phyloP scores from a whole-genome alignment of 2,797 vertebrate species.

The Ibycter americanus region DNA sequence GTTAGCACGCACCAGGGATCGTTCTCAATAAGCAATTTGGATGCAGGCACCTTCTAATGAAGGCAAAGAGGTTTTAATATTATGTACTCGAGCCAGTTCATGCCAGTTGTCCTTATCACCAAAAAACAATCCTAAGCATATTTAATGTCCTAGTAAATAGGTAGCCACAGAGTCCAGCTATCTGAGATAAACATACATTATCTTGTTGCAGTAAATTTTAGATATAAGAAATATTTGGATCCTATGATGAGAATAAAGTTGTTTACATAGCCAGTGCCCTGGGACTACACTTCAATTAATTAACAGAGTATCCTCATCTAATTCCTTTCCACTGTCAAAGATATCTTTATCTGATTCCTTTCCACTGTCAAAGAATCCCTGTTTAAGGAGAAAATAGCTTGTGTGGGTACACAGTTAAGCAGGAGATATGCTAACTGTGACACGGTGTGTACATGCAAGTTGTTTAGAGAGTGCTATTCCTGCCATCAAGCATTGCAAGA shows the following conservation, averaged over 20 bases:
- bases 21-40: not conserved
- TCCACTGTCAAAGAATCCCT: not conserved
- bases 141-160: not conserved
- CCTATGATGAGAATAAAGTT: not conserved
- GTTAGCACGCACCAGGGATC: not conserved
- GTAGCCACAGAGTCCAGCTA: not conserved
- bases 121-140: not conserved
- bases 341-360: not conserved
- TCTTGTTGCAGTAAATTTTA: not conserved
- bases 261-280: not conserved
- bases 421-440: not conserved
- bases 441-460: not conserved
- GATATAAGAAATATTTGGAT: not conserved
- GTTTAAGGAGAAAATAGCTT: not conserved
- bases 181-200: not conserved
- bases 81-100: not conserved
- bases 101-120: not conserved
- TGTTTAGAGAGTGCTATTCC: not conserved
- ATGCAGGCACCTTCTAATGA: not conserved
- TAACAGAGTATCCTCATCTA: not conserved
- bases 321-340: not conserved
- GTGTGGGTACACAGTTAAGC: not conserved
- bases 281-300: not conserved
- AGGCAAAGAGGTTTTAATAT: not conserved
- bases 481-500: fast-evolving